These are phyloP conservation scores for Poeciliopsis paucimaculata DNA, from an alignment of 2,797 vertebrate species.

Conservation along the genomic window DNA sequence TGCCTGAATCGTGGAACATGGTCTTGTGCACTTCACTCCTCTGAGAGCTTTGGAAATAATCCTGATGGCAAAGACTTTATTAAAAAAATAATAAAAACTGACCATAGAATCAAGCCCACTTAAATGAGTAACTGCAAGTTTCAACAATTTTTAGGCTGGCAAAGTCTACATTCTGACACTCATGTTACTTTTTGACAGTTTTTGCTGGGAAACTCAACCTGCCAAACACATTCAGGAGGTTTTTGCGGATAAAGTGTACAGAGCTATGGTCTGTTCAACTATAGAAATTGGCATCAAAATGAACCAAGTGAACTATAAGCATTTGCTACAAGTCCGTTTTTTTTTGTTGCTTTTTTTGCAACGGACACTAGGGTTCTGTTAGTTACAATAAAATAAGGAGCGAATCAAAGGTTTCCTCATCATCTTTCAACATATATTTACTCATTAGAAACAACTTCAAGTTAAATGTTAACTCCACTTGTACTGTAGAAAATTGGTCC, in stretches of 20 bases:
- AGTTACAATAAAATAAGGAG: neutral
- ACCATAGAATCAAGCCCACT: neutral
- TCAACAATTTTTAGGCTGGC: neutral
- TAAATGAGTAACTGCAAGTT: neutral
- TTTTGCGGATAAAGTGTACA: neutral
- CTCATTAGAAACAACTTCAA: neutral
- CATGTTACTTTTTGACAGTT: neutral
- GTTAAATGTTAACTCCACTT: neutral
- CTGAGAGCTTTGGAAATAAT: constrained; percentile 6
- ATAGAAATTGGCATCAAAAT: neutral
- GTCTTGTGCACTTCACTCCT: constrained; percentile 18
- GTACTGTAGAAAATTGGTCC: neutral
- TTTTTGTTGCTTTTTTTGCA: too few species aligned
- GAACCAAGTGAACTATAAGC: neutral
- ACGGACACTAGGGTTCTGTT: neutral
- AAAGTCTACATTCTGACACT: neutral
- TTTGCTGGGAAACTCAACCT: neutral
- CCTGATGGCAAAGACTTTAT: neutral
- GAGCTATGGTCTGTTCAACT: neutral
- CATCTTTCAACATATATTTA: neutral
- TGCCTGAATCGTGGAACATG: constrained; percentile 30
- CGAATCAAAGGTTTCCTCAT: neutral
- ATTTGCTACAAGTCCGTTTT: neutral
- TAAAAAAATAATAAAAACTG: neutral
- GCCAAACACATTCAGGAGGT: neutral